Base-by-base conservation (phyloP, 2,888 invertebrate species). In the Epistrophe eligans region DNA sequence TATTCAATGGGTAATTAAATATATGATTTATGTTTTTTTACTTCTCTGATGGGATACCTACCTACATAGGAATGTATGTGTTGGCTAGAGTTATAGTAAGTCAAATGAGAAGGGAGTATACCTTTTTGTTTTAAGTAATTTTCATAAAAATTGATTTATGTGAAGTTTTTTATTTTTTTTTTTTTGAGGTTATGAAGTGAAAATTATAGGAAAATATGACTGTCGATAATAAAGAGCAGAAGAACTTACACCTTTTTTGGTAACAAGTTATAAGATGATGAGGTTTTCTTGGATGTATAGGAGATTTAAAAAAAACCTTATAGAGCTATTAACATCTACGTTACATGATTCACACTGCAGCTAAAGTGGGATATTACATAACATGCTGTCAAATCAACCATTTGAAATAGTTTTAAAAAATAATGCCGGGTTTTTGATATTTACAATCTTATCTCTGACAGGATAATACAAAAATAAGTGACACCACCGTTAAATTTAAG, bases 1-100 rank as follows among this genome's bases (percentile, higher is more conserved):
- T 82, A 82, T 71, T 87, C 87, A 87, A 83, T 79, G 74, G 87
- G 82, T 83, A 87, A 87, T 87, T 87, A 87, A 87, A 87, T 87
- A 83, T 87, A 57, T 87, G 87, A 87, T 87, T 87, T 87, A 87
- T 87, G 74, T 28, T 57, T 70, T 57, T 70, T 19, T 24, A 17
- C n/a, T 38, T 52, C 10, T 40, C 62, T 38, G 55, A 32, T 55
- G 55, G 17, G 4, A 55, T 15, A 15, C 13, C 2, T 28, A n/a
- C n/a, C n/a, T n/a, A n/a, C n/a, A n/a, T n/a, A n/a, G n/a, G n/a
- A n/a, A n/a, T n/a, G n/a, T n/a, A 2, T 3, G 52, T 52, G 24
- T 52, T 64, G 32, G 76, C 19, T 50, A 52, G 66, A 77, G 62
- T 77, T 60, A 40, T 57, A 60, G 13, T 13, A 8, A 64, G 45